Base-by-base conservation (phyloP, 1,140 invertebrate genomes). In the Alviniconcha marisindica region DNA sequence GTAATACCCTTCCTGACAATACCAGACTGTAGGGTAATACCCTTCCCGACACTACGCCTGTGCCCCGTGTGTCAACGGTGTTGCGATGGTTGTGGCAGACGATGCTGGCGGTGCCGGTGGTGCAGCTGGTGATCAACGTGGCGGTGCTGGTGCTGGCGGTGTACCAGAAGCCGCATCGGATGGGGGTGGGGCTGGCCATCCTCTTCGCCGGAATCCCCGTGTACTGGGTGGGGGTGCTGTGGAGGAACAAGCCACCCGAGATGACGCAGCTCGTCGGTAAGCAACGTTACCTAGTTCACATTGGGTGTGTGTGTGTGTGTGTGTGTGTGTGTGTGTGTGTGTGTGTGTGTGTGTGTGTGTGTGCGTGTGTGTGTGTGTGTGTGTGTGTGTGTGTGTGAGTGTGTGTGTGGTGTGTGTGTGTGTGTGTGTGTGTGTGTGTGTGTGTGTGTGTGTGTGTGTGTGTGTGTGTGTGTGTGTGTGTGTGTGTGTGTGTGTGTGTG, bases 161-260 rank as follows among this genome's bases (percentile, higher is more conserved):
- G 15, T 89, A 96, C 87, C 96, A 96, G 83, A 95, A 95, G 82
- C 96, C 97, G 5, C 93, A 94, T 80, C 96, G 97, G 92, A 96
- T 97, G 51, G 94, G 96, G 2, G 96, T 96, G 88, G 97, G 97
- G 21, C 93, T 96, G 15, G 89, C 96, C 88, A 94, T 95, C 54
- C 92, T 94, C 3, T 87, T 94, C 2, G 90, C 93, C 60, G 94
- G 94, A 51, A 88, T 94, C 42, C 94, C 94, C 12, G 92, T 94
- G 1, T 95, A 95, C 87, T 92, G 93, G 81, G 56, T 94, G 31
- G 92, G 91, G 44, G 88, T 94, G 7, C 84, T 83, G 1, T 90
- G 89, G 90, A 88, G 89, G 89, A 94, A 94, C 40, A 96, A 96
- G 89, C 97, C 97, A 0, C 88, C 93, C 60, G 83, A 84, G 63